These are phyloP conservation scores for Acanthococcus lagerstroemiae DNA, from an alignment of 2,888 invertebrate genomes.

Conservation along the genomic window DNA sequence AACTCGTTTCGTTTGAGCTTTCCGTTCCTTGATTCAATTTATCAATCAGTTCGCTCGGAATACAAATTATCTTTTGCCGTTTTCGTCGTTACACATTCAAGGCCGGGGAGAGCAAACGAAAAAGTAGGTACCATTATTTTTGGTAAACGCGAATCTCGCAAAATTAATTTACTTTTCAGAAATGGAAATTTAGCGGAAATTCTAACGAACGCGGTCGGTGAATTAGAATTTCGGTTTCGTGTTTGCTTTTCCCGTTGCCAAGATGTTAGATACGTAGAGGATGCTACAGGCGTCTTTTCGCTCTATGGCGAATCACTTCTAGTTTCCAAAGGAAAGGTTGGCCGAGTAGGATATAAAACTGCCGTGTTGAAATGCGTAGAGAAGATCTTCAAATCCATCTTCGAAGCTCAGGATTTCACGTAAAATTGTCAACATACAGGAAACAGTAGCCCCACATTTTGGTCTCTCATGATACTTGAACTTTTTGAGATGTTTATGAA, in stretches of 20 bases:
- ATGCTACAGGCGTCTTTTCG: too few relatives aligned
- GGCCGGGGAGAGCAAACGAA: neutral
- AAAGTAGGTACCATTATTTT: neutral
- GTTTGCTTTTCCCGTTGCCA: neutral
- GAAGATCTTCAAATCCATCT: too few relatives aligned
- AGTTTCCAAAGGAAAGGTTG: too few relatives aligned
- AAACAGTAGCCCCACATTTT: too few relatives aligned
- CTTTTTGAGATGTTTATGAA: too few relatives aligned
- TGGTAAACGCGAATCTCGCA: neutral
- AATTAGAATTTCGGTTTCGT: neutral
- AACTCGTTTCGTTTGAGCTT: slow-evolving; percentile 26
- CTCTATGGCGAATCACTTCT: too few relatives aligned
- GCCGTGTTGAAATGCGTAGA: too few relatives aligned
- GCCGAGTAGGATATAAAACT: too few relatives aligned
- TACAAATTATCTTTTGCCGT: slow-evolving; percentile 29
- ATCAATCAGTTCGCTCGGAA: slow-evolving; percentile 35
- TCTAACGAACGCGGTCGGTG: neutral
- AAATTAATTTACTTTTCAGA: neutral
- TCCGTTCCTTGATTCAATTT: slow-evolving; percentile 34
- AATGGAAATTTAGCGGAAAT: neutral
- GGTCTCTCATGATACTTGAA: too few relatives aligned
- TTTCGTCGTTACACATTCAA: slow-evolving; percentile 12
- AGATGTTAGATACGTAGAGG: too few relatives aligned
- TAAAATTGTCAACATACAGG: too few relatives aligned
- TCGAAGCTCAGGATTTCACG: too few relatives aligned